Evolutionary conservation across 2,113 vertebrate species (phyloP).

Genomic region (Synodontis membranacea): DNA sequence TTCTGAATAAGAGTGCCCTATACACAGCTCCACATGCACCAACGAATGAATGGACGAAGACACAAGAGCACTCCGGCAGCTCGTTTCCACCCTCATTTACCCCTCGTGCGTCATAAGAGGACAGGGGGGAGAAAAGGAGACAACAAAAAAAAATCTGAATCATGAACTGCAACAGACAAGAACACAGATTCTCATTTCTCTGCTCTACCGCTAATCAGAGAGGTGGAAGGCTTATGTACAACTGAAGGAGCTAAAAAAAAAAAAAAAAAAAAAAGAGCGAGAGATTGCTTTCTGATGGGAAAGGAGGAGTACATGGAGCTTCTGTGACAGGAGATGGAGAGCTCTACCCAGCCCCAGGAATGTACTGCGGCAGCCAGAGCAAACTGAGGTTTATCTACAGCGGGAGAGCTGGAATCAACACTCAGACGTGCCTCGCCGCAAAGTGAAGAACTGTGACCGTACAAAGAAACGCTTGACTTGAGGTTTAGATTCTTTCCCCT

Average conservation of each 20-base stretch:
- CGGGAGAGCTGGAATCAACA: conserved; percentile 48
- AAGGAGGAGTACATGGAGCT: conserved; percentile 7
- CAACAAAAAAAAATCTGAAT: conserved; percentile 25
- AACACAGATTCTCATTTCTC: conserved; percentile 26
- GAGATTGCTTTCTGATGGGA: background rate
- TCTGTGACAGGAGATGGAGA: background rate
- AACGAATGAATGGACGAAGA: conserved; percentile 26
- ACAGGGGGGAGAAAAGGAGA: background rate
- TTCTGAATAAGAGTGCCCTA: conserved; percentile 1
- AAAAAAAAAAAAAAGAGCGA: background rate
- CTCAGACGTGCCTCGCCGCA: conserved; percentile 49
- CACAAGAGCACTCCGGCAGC: conserved; percentile 32
- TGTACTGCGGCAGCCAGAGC: conserved; percentile 50
- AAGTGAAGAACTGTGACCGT: conserved; percentile 45
- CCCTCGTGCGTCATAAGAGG: conserved; percentile 26
- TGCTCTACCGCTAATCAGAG: background rate
- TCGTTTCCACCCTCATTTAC: conserved; percentile 33
- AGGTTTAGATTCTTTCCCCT: conserved; percentile 39
- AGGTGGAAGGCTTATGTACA: background rate
- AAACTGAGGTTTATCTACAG: conserved; percentile 58
- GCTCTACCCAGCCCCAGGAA: conserved; percentile 33
- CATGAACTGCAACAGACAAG: conserved; percentile 17
- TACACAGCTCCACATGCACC: conserved; percentile 4
- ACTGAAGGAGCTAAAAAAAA: background rate
- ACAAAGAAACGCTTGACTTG: conserved; percentile 51